Evolutionary conservation across 2,797 vertebrate species (phyloP), one percentile per base, ranked within the genome.

Genomic region (Brachyrhaphis roseni): DNA sequence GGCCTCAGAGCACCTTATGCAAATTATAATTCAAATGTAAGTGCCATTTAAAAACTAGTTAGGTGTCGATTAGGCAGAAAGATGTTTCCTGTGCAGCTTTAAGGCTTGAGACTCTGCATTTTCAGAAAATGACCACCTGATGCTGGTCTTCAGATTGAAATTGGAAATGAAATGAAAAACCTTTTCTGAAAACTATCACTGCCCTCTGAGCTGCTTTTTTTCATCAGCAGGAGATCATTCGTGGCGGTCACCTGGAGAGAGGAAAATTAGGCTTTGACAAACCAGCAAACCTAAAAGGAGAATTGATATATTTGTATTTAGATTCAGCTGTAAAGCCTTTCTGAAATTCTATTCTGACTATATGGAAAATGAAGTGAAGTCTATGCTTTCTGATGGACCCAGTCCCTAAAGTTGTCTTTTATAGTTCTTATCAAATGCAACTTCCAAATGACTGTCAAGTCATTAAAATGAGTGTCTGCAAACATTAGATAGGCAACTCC

Each of bases 101-200:
- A 72, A 10, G 43, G 57, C 31, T 66, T 4, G 45, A 81, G 23
- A 70, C 71, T 39, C 13, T 36, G 15, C 12, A 68, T 75, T 46
- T 72, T 71, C 2, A 62, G 20, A 72, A 72, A 34, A 26, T 20
- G 43, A 23, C 43, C 76, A 51, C 34, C 41, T 57, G 43, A 66
- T 79, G 70, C 28, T 59, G 47, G n/a, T 28, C n/a, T 62, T 72
- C 34, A 75, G 70, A 76, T 72, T 77, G 46, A 74, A 74, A 82
- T 59, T 66, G 77, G 36, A 80, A 74, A 86, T 36, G 70, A 86
- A 82, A 81, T 68, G 5, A 66, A 49, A 79, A 82, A 23, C 23
- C 55, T 76, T 70, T 79, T 82, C 31, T 74, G 3, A 72, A 77
- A 51, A 53, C 57, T 51, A 45, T 28, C 59, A 49, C 23, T 57